phyloP scores from a whole-genome alignment of 2,888 invertebrate species.

The Stenodera caucasica region DNA sequence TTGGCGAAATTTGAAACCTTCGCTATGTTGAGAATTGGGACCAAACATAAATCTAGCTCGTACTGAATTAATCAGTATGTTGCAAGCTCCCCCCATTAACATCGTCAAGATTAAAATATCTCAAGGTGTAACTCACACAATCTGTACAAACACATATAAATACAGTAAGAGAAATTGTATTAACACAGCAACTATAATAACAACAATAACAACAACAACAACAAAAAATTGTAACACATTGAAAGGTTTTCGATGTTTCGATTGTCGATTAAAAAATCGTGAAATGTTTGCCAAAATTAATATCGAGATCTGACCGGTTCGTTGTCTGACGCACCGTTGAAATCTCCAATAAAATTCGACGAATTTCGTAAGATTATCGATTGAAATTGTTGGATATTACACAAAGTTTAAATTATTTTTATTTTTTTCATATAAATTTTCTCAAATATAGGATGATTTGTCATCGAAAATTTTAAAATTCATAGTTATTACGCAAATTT shows the following conservation, averaged over 20 bases:
- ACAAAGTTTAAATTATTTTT: background rate
- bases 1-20: constrained; percentile 5
- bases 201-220: background rate
- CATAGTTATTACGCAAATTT: background rate
- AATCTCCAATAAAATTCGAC: background rate
- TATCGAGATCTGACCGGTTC: background rate
- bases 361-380: background rate
- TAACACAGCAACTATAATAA: too few species aligned
- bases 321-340: background rate
- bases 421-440: background rate
- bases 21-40: background rate
- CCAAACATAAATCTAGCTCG: constrained; percentile 6
- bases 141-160: background rate
- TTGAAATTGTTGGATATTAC: background rate
- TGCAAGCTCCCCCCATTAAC: constrained; percentile 5
- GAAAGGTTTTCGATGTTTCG: constrained; percentile 3
- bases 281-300: background rate
- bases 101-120: constrained; percentile 8
- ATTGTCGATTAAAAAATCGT: background rate
- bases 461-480: background rate
- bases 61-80: constrained; percentile 13
- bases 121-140: constrained; percentile 11
- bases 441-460: background rate
- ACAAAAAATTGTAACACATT: background rate
- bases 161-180: constrained; percentile 6